Base-by-base conservation (phyloP, 2,113 vertebrate genomes). In the Stigmatopora argus region DNA sequence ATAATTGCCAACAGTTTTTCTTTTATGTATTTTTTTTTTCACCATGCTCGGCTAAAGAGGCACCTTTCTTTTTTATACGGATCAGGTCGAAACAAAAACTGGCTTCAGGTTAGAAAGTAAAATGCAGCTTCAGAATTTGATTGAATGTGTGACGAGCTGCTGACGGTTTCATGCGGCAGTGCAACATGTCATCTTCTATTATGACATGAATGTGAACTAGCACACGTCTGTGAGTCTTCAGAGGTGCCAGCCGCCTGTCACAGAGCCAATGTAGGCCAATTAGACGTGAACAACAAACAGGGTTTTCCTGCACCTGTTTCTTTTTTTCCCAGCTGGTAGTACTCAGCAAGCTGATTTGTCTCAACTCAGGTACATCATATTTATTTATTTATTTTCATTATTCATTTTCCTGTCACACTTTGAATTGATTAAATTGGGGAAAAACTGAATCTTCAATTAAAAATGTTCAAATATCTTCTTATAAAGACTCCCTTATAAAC, bases 181-280 rank as follows among this genome's bases (percentile, higher is more conserved):
- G 78, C 83, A 85, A 87, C 82, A 87, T 86, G 83, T 87, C 80
- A 38, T 68, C 71, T 66, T 74, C 64, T 59, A 67, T 48, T 48
- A 70, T 46, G 75, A 71, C 65, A 65, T 63, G 82, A 67, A 71
- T 65, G 83, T 70, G 31, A 65, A 73, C 74, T 41, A 80, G 73
- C 71, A 72, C 70, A 71, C 84, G 83, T 81, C 80, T 75, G 80
- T 69, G 78, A 79, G 76, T 79, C 85, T 78, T 80, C 66, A 34
- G 72, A 81, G 78, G 81, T 86, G 88, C 89, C 89, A 89, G 83
- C 85, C 79, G 73, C 78, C 87, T 74, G 84, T 87, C 77, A 71
- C 60, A 18, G 47, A 79, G 90, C 90, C 90, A 90, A 71, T 73
- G 85, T 91, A 92, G 91, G 90, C 90, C 83, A 87, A 92, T 92